Conservation (phyloP, 2,113 vertebrate genomes). For the Alces alces region DNA sequence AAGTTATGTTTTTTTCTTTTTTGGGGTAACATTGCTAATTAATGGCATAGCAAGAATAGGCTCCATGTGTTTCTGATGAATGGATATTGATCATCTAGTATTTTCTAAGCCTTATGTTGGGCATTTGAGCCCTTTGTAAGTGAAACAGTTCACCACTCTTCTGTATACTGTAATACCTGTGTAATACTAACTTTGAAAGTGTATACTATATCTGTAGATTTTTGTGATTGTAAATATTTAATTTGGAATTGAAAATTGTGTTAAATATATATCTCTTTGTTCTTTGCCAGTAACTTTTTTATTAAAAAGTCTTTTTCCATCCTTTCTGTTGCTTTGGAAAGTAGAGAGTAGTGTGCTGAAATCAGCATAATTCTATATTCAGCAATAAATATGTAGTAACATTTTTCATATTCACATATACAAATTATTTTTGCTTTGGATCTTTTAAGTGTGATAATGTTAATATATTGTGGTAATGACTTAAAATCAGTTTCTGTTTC, state of each 20-base stretch:
- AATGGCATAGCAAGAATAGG: neutral
- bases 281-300: neutral
- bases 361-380: neutral
- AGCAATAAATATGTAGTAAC: neutral
- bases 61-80: neutral
- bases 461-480: neutral
- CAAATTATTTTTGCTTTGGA: slow-evolving; percentile 9
- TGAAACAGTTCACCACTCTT: neutral
- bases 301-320: neutral
- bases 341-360: neutral
- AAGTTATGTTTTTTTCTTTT: neutral
- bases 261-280: neutral
- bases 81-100: neutral
- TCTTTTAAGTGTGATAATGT: neutral
- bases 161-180: neutral
- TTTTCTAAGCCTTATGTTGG: neutral
- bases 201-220: neutral
- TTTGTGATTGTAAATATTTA: neutral
- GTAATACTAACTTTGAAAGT: neutral
- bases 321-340: neutral
- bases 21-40: neutral
- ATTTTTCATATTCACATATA: neutral
- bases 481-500: slow-evolving; percentile 49
- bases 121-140: neutral
- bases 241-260: neutral